Conservation (phyloP, 2,113 vertebrate species). For the Nestor notabilis region DNA sequence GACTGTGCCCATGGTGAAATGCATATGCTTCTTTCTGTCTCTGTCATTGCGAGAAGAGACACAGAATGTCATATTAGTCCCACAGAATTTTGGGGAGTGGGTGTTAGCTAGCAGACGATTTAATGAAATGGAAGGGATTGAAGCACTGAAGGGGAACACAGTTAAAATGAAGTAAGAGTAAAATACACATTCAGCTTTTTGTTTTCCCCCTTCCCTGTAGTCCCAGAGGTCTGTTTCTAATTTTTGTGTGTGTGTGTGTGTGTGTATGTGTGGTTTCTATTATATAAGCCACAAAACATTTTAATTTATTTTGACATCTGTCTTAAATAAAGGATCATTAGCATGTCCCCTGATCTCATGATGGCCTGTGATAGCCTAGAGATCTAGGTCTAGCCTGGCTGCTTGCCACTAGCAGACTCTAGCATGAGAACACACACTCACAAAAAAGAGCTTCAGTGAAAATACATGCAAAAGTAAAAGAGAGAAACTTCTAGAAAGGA, state of each 20-base stretch:
- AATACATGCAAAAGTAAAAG: background rate
- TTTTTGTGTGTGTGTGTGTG: background rate
- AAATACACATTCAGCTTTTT: background rate
- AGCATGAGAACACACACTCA: background rate
- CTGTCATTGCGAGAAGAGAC: background rate
- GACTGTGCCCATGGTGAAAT: background rate
- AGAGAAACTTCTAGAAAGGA: background rate
- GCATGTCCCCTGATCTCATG: background rate
- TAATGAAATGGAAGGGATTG: background rate
- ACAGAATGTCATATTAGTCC: background rate
- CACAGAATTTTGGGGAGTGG: background rate
- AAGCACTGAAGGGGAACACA: background rate
- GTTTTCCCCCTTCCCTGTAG: background rate
- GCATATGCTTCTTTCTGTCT: background rate
- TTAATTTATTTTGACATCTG: slow-evolving; percentile 17
- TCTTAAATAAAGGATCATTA: background rate
- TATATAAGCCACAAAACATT: background rate
- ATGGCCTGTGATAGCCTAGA: background rate
- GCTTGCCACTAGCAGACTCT: background rate
- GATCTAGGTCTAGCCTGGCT: background rate
- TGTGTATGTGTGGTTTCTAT: background rate
- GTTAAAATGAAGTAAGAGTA: background rate
- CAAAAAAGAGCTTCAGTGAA: background rate
- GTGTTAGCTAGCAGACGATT: slow-evolving; percentile 2
- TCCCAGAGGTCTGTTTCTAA: background rate